Percentiles rank a stretch among this genome's conserved stretches.
phyloP scores from a whole-genome alignment of 53 echinoderm and acorn worm genomes.

The Echinometra lucunter region DNA sequence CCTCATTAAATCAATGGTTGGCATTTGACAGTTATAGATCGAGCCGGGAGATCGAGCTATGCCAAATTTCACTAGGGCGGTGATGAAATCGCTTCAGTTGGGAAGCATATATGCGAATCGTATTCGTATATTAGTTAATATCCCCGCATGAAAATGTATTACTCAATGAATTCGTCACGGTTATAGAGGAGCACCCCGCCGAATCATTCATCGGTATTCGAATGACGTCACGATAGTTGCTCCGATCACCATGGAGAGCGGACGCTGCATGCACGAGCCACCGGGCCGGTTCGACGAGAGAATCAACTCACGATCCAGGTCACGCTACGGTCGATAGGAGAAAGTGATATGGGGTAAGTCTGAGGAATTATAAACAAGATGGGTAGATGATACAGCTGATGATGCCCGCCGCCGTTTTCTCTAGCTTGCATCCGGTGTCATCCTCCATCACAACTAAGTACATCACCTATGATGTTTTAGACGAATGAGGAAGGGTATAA shows the following conservation, averaged over 20 bases:
- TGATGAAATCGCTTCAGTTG: too few relatives aligned
- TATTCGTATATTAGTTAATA: too few relatives aligned
- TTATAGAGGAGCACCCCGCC: background rate
- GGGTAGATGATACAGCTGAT: background rate
- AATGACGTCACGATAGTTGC: background rate
- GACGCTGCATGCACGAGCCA: background rate
- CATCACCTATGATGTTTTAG: too few relatives aligned
- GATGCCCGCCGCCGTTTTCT: background rate
- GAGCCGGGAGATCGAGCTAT: too few relatives aligned
- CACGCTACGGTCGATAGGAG: background rate
- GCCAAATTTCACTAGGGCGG: too few relatives aligned
- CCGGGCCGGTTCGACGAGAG: background rate
- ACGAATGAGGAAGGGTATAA: too few relatives aligned
- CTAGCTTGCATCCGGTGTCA: background rate
- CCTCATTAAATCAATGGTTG: too few relatives aligned
- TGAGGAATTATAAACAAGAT: conserved; percentile 2
- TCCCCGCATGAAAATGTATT: background rate
- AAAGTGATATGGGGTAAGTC: background rate
- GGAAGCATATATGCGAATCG: too few relatives aligned
- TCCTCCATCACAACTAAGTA: background rate
- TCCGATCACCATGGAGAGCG: background rate
- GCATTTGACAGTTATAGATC: too few relatives aligned
- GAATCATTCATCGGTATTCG: background rate
- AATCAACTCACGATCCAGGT: background rate
- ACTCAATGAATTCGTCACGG: background rate